Base-by-base conservation (phyloP, 2,797 vertebrate species). In the Adrianichthys oophorus region DNA sequence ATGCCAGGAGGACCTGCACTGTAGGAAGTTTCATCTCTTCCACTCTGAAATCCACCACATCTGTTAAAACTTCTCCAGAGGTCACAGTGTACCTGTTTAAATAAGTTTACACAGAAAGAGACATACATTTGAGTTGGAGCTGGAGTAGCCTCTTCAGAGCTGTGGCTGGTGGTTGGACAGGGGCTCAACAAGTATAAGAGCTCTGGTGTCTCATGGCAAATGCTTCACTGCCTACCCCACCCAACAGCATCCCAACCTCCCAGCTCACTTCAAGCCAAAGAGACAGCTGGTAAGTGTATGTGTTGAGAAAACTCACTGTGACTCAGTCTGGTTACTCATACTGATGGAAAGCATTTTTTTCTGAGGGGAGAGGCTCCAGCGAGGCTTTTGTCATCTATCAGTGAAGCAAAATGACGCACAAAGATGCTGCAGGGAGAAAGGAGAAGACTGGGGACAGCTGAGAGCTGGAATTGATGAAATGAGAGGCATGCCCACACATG, bases 381-480 rank as follows among this genome's bases (percentile, higher is more conserved):
- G 2, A 7, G n/a, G 0, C 19, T 2, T 37, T 37, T 37, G 32
- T 37, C 59, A 54, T 55, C 40, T 53, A 44, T 52, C 29, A 43
- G 15, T 4, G 6, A 4, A 54, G 50, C 29, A 40, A 19, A 57
- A 41, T 17, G 54, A 53, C 5, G 41, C 40, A 46, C 40, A 40
- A 52, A 40, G 59, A 68, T 29, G 21, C 51, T 51, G 41, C 19
- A 17, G 29, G 48, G 43, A 52, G 48, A 23, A 23, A 40, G 50
- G 64, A 70, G 43, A 68, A 65, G 75, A 76, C 64, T 51, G 76
- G 62, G 56, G 68, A 84, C 86, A 87, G 86, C 82, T 87, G 87
- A 80, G 59, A 65, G 43, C 78, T 56, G 70, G 75, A 74, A 70
- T 64, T 71, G 73, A 59, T 41, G 68, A 72, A 78, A 86, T 82